Evolutionary conservation across 2,888 invertebrate genomes (phyloP), one percentile per base, ranked within the genome.

Genomic region (Sepioteuthis lessoniana): DNA sequence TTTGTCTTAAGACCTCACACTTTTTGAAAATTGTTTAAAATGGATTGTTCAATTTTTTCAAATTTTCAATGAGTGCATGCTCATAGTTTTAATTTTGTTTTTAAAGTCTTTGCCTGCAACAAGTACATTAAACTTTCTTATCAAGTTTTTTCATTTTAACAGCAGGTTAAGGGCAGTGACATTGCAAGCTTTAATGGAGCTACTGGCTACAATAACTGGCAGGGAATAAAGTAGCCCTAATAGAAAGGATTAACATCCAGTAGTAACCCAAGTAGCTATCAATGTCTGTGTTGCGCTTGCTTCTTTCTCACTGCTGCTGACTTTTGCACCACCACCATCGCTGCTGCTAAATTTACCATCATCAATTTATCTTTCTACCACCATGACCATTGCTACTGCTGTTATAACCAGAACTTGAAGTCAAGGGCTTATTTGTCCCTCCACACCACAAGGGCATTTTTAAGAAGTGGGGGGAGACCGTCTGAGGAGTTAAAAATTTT

Each of bases 281-380:
- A 76, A 76, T 76, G 76, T 76, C 76, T 76, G 76, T 76, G 76
- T 76, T 76, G n/a, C 16, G 76, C 76, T 76, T 76, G 76, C 76
- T 76, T 35, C 76, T 76, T 76, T 76, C 35, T 76, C 76, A n/a
- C 76, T 76, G 76, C 76, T 76, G 76, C 76, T 35, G 76, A 76
- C 76, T 76, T 76, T 76, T 76, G 76, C 76, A 76, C n/a, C n/a
- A 76, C n/a, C 76, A 76, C 76, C 76, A 35, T 76, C 35, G 76
- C 76, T 76, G 76, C 76, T 76, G 76, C n/a, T 76, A 76, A 8
- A 35, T 35, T 76, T 76, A 76, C 76, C 76, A 76, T 76, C 76
- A 76, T 76, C 76, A 76, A n/a, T 76, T 76, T 19, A 76, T 76
- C n/a, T 76, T 76, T 76, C n/a, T 76, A 76, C 76, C 76, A 76